Evolutionary conservation across 2,888 invertebrate genomes (phyloP).

Genomic region (Ochlodes sylvanus): DNA sequence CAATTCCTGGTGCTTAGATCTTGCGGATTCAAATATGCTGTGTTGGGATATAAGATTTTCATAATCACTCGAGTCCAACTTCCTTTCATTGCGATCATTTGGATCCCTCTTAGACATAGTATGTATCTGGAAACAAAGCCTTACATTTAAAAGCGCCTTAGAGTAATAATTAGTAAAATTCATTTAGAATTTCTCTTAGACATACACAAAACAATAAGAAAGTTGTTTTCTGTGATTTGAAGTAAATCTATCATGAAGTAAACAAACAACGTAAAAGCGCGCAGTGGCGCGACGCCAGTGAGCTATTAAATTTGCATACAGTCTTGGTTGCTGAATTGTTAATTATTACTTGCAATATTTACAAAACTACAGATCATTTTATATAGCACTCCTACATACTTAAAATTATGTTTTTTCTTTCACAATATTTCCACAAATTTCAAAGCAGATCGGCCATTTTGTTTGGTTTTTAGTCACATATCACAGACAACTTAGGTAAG

Average conservation of each 20-base stretch:
- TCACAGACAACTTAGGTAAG: constrained; percentile 2
- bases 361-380: neutral
- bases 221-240: constrained; percentile 16
- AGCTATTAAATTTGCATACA: neutral
- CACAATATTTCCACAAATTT: constrained; percentile 59
- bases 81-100: constrained; percentile 76
- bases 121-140: constrained; percentile 47
- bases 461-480: constrained; percentile 56
- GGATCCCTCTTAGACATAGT: constrained; percentile 82
- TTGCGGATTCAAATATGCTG: constrained; percentile 77
- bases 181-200: constrained; percentile 21
- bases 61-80: constrained; percentile 79
- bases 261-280: constrained; percentile 81
- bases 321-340: neutral
- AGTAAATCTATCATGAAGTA: constrained; percentile 52
- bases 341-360: neutral
- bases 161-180: neutral
- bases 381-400: constrained; percentile 19
- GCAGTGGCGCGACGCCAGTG: constrained; percentile 43
- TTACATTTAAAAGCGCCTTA: constrained; percentile 34
- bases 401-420: constrained; percentile 20
- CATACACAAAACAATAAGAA: constrained; percentile 12
- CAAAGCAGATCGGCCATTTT: constrained; percentile 72
- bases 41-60: constrained; percentile 81
- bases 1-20: constrained; percentile 76